Percentiles rank a stretch among this genome's conserved stretches.
These are phyloP conservation scores for Enteromius treurensis DNA, from an alignment of 2,797 vertebrate genomes.

Conservation along the genomic window DNA sequence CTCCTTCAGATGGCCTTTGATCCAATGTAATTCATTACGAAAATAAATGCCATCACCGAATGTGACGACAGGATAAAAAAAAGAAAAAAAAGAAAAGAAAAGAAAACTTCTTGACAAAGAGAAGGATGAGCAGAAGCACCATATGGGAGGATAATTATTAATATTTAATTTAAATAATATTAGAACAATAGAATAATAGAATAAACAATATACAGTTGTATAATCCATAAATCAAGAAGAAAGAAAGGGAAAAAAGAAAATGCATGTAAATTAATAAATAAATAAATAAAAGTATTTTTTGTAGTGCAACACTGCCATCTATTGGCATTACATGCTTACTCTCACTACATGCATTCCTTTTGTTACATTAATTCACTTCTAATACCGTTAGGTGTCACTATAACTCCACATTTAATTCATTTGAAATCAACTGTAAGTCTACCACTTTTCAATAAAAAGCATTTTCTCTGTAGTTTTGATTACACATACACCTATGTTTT, in stretches of 20 bases:
- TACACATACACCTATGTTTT: neutral
- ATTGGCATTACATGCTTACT: neutral
- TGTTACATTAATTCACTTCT: neutral
- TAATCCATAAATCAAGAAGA: neutral
- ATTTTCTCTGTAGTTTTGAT: neutral
- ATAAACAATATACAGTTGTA: neutral
- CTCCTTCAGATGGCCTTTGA: neutral
- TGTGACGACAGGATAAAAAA: neutral
- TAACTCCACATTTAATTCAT: neutral
- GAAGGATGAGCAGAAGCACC: constrained; percentile 7
- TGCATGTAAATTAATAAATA: neutral
- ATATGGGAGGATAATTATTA: constrained; percentile 34
- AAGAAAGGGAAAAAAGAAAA: neutral
- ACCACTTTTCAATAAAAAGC: neutral
- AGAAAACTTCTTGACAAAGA: constrained; percentile 3
- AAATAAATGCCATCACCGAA: constrained; percentile 6
- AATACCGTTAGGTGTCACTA: constrained; percentile 39
- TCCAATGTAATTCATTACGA: constrained; percentile 13
- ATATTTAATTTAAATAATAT: constrained; percentile 3
- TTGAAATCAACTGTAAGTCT: neutral
- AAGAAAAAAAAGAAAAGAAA: neutral
- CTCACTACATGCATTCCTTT: neutral
- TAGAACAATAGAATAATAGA: too few relatives aligned
- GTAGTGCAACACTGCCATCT: constrained; percentile 45
- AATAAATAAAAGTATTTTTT: neutral